Percentiles rank a stretch among this genome's conserved stretches.
phyloP scores from a whole-genome alignment of 2,888 invertebrate species.

The Amaurobius ferox region DNA sequence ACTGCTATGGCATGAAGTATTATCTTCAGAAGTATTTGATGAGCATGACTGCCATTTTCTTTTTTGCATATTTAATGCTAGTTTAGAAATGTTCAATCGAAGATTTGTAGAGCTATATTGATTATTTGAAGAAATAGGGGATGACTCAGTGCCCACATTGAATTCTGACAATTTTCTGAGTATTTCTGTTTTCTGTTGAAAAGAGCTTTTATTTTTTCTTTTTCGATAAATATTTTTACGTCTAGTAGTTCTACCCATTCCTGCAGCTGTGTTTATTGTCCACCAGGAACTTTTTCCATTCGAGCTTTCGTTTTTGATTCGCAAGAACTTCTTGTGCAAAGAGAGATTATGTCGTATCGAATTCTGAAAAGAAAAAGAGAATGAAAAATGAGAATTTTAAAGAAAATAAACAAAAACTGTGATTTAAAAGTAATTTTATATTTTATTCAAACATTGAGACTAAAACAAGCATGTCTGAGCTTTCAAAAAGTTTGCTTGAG shows the following conservation, averaged over 20 bases:
- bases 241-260: constrained; percentile 96
- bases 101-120: no score
- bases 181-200: no score
- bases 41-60: neutral
- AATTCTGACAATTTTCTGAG: no score
- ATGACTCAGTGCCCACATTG: no score
- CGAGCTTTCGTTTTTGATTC: constrained; percentile 92
- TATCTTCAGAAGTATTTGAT: neutral
- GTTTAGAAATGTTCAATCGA: neutral
- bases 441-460: no score
- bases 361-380: constrained; percentile 78
- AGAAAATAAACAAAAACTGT: no score
- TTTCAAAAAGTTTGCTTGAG: no score
- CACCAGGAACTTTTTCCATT: constrained; percentile 99
- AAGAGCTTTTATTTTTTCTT: constrained; percentile 90
- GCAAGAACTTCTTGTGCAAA: constrained; percentile 83
- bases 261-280: constrained; percentile 99
- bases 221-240: constrained; percentile 90
- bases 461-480: no score
- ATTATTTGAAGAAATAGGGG: no score
- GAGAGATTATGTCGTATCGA: constrained; percentile 81
- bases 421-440: no score
- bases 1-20: neutral
- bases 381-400: no score
- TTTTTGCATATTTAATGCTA: neutral